Percentiles rank a stretch among this genome's conserved stretches.
Conservation (phyloP, 1,140 invertebrate genomes). For the Coboldia fuscipes region DNA sequence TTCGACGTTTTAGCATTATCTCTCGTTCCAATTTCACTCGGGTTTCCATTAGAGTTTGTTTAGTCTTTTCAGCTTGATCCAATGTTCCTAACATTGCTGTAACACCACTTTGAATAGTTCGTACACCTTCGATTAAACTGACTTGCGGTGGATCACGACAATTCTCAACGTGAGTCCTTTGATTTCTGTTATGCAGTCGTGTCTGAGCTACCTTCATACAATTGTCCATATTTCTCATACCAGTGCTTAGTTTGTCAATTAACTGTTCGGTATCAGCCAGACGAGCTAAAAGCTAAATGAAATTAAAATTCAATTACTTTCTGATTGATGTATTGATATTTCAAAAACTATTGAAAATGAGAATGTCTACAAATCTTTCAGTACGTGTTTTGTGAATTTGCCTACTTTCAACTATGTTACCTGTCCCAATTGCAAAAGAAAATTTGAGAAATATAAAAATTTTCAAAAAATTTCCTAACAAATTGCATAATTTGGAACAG, state of each 20-base stretch:
- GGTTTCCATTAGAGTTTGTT: slow-evolving; percentile 31
- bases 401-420: neutral
- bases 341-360: too few relatives aligned
- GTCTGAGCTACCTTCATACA: slow-evolving; percentile 60
- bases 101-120: slow-evolving; percentile 37
- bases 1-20: slow-evolving; percentile 47
- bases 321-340: too few relatives aligned
- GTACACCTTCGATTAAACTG: slow-evolving; percentile 50
- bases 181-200: slow-evolving; percentile 42
- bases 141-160: slow-evolving; percentile 45
- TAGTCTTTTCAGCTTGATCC: slow-evolving; percentile 31
- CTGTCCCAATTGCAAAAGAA: too few relatives aligned
- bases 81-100: slow-evolving; percentile 34
- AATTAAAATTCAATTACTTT: too few relatives aligned
- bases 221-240: slow-evolving; percentile 38
- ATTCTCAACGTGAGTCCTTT: slow-evolving; percentile 42
- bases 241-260: slow-evolving; percentile 33
- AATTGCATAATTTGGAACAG: too few relatives aligned
- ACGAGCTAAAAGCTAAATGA: too few relatives aligned
- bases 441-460: too few relatives aligned
- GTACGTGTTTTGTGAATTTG: too few relatives aligned
- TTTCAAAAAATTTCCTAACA: too few relatives aligned
- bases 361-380: too few relatives aligned
- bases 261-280: slow-evolving; percentile 46
- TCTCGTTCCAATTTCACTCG: slow-evolving; percentile 42